phyloP scores from a whole-genome alignment of 2,797 vertebrate genomes.

The Cynodonichthys magdalenae region DNA sequence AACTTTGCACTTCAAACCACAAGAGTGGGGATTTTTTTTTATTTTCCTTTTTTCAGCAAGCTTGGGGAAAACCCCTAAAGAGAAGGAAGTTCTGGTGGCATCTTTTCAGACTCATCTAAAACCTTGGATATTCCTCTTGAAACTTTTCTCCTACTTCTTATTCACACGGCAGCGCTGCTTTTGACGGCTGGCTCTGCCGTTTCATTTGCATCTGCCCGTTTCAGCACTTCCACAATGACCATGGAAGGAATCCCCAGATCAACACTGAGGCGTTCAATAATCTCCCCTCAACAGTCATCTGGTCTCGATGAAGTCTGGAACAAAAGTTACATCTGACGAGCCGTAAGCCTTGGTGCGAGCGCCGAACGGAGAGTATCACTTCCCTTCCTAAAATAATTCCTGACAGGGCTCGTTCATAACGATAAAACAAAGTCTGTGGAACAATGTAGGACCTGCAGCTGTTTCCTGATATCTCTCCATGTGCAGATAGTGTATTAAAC shows the following conservation, averaged over 20 bases:
- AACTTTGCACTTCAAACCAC: conserved; percentile 83
- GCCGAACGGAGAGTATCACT: conserved; percentile 61
- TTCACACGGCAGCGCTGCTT: conserved; percentile 28
- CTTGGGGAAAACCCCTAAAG: conserved; percentile 73
- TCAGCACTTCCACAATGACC: conserved; percentile 50
- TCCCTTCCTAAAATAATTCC: conserved; percentile 69
- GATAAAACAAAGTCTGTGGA: conserved; percentile 75
- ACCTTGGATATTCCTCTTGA: conserved; percentile 62
- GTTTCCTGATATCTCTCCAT: conserved; percentile 69
- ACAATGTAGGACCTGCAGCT: conserved; percentile 67
- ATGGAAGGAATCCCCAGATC: conserved; percentile 43
- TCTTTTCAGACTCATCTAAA: conserved; percentile 66
- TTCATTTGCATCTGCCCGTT: conserved; percentile 53
- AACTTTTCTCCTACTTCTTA: conserved; percentile 56
- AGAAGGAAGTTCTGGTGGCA: conserved; percentile 62
- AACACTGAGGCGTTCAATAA: conserved; percentile 23
- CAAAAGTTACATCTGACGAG: conserved; percentile 52
- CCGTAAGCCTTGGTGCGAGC: conserved; percentile 30
- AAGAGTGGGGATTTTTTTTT: conserved; percentile 52
- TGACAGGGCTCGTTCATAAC: conserved; percentile 78
- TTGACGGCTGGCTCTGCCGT: conserved; percentile 14
- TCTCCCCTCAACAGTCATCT: conserved; percentile 29
- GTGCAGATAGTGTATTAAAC: conserved; percentile 64
- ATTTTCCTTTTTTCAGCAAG: conserved; percentile 42
- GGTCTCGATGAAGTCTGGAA: conserved; percentile 35